These are phyloP conservation scores for Mirza zaza DNA, from an alignment of 2,113 vertebrate genomes.

Conservation along the genomic window DNA sequence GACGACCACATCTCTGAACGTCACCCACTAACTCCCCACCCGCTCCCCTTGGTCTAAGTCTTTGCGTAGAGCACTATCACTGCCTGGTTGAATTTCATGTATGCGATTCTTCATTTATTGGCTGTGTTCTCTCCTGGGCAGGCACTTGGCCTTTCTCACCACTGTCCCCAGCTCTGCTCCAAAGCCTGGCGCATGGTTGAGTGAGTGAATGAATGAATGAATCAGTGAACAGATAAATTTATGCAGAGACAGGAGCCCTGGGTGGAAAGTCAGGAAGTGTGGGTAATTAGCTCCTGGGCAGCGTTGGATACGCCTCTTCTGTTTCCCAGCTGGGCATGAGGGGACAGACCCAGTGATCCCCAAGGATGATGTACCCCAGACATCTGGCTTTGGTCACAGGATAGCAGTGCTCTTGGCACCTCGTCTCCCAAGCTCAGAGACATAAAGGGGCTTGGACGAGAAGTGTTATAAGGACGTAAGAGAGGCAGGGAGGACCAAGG, in stretches of 20 bases:
- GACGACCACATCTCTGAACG: not conserved
- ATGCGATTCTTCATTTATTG: fast-evolving
- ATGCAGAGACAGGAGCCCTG: not conserved
- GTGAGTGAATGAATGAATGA: not conserved
- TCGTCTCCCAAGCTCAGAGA: not conserved
- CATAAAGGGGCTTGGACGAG: not conserved
- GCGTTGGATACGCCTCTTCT: not conserved
- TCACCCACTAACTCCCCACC: not conserved
- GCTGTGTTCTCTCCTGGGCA: not conserved
- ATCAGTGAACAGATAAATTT: not conserved
- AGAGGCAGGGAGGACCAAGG: not conserved
- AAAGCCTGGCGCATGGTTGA: not conserved
- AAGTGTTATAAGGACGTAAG: fast-evolving
- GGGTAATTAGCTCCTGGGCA: not conserved
- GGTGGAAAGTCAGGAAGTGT: not conserved
- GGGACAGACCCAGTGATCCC: not conserved
- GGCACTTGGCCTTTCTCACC: not conserved
- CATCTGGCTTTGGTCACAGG: too few species aligned
- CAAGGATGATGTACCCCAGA: not conserved
- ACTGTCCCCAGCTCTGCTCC: not conserved
- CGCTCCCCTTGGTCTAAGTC: not conserved
- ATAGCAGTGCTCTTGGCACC: fast-evolving
- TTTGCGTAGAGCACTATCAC: fast-evolving
- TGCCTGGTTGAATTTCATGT: too few species aligned
- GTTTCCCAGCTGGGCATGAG: not conserved